Percentiles rank a stretch among this genome's conserved stretches.
Conservation (phyloP, 92 coral and sea anemone genomes). For the Plumapathes pennacea region DNA sequence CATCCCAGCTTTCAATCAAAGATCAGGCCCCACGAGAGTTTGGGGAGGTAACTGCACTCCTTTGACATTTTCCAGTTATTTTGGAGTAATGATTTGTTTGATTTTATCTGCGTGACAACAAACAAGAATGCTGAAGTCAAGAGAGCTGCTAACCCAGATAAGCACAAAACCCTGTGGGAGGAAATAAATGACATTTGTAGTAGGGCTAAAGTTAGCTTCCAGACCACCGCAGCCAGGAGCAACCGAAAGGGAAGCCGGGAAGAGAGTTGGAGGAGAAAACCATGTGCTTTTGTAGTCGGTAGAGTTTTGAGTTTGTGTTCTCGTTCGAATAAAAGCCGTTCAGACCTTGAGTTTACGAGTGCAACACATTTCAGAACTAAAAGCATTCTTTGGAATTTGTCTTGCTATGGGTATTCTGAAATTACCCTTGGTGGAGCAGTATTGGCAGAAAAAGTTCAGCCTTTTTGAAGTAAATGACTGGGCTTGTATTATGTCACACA, state of each 20-base stretch:
- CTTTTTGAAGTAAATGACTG: constrained; percentile 5
- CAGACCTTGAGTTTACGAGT: too few species aligned
- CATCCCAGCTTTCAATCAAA: constrained; percentile 1
- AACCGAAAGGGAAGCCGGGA: too few species aligned
- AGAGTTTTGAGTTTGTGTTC: too few species aligned
- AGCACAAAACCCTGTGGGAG: constrained; percentile 11
- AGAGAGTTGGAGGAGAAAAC: too few species aligned
- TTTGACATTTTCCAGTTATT: constrained; percentile 19
- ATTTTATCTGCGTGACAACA: constrained; percentile 7
- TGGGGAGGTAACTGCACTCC: constrained; percentile 23
- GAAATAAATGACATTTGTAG: too few species aligned
- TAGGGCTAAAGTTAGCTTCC: too few species aligned
- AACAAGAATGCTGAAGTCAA: constrained; percentile 4
- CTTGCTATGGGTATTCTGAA: constrained; percentile 10
- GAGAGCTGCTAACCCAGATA: constrained; percentile 12
- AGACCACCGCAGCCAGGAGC: too few species aligned
- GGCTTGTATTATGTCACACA: constrained; percentile 4
- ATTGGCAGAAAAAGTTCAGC: constrained; percentile 9
- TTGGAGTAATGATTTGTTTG: constrained; percentile 14
- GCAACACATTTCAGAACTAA: too few species aligned
- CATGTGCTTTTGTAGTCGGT: too few species aligned
- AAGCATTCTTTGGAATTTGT: background rate
- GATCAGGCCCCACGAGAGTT: constrained; percentile 7
- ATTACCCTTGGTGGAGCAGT: background rate
- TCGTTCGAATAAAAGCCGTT: too few species aligned